Evolutionary conservation across 2,797 vertebrate genomes (phyloP), one percentile per base, ranked within the genome.

Genomic region (Chaetodon trifasciatus): DNA sequence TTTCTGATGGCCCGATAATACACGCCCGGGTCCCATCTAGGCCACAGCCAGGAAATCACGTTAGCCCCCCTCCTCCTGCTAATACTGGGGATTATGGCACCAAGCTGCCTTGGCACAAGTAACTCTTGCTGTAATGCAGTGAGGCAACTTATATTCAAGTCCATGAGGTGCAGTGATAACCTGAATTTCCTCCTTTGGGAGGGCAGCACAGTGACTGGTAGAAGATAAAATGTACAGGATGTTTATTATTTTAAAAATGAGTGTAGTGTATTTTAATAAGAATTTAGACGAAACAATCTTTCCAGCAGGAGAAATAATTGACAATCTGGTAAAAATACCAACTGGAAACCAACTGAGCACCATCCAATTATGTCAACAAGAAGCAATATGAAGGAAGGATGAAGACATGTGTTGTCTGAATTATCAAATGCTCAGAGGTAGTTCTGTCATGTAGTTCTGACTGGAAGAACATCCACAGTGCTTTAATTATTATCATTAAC

Each of bases 1-100:
- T 83, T 60, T 89, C 79, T 88, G 91, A 93, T 91, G 88, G 88
- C 81, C 74, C 86, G 91, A 92, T 92, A 92, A 91, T 68, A 83
- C 68, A 79, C 49, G 79, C 75, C 86, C n/a, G 19, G 84, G 77
- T 83, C 76, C 67, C 76, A 76, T 89, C 69, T 19, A 86, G 77
- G 88, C 79, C 88, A 77, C 63, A 85, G 85, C 68, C 87, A 89
- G 89, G 89, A 93, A 92, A 93, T 91, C 82, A 82, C 24, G 61
- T 91, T 90, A 90, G 69, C 76, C 53, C 70, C 56, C 73, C 70
- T 67, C 67, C 60, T 68, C 63, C 81, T 74, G 63, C 70, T 79
- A 86, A 92, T 84, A 64, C 74, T 70, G 75, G 70, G 63, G 81
- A 90, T 86, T 83, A 87, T 46, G 49, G 83, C 82, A 80, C 74